Evolutionary conservation across 1,140 invertebrate species (phyloP), one percentile per base, ranked within the genome.

Genomic region (Cydia strobilella): DNA sequence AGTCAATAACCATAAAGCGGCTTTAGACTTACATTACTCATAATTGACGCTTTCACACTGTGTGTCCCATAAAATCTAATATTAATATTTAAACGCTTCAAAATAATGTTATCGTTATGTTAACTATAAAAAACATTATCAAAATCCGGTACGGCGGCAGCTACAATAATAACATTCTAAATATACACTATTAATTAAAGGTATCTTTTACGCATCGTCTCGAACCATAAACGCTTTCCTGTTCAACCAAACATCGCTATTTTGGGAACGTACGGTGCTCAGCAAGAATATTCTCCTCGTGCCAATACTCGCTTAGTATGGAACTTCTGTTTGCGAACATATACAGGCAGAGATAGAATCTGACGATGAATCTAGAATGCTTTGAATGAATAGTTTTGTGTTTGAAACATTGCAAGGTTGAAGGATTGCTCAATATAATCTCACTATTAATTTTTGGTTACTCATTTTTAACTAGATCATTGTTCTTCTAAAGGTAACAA

Each of bases 111-210:
- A 27, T 66, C 63, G 63, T n/a, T 31, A 35, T 66, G 4, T n/a
- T 25, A 69, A 69, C 65, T 18, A 69, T 18, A 9, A 69, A 69
- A 69, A n/a, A 35, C 4, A 27, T 66, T 63, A 10, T 35, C 65
- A 18, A 42, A 31, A 69, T 42, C 10, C 63, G n/a, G n/a, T 69
- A 35, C 7, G n/a, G 65, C 1, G 2, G 27, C 35, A 18, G 31
- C 35, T 69, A 69, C 15, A 69, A 69, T 69, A 69, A 69, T 20
- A 66, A 69, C 65, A 35, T 31, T 66, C 65, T 69, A 69, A 69
- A 69, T 69, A 69, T 69, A 69, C 51, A 13, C n/a, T 10, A 13
- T 27, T 75, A 65, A 71, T 75, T 75, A 75, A 75, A 66, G 63
- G 74, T 75, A 69, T 69, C 65, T 69, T 69, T 69, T 69, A 69